Percentiles rank a stretch among this genome's conserved stretches.
Evolutionary conservation across 2,888 invertebrate species (phyloP).

Genomic region (Rhimphoctona megacephalus): DNA sequence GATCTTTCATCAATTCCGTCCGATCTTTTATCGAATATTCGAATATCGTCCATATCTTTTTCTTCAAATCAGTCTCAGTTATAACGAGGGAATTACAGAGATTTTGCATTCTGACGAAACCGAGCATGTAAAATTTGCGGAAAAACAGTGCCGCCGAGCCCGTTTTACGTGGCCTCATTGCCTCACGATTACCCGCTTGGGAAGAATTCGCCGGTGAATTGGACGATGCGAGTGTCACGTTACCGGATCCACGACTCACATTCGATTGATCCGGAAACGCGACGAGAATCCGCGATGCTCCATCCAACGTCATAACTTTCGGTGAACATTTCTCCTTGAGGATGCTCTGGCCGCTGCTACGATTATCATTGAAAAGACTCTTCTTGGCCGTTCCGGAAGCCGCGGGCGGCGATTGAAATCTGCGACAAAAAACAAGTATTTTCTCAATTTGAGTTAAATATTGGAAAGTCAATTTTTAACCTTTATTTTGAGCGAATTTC

Average conservation of each 20-base stretch:
- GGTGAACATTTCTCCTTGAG: conserved; percentile 72
- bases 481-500: background rate
- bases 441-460: background rate
- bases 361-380: conserved; percentile 79
- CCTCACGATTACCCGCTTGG: conserved; percentile 73
- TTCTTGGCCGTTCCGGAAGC: conserved; percentile 84
- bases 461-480: background rate
- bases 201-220: conserved; percentile 37
- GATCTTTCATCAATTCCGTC: conserved; percentile 94
- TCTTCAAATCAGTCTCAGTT: conserved; percentile 89
- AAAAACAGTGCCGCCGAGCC: conserved; percentile 91
- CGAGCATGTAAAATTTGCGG: conserved; percentile 95
- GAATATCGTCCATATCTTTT: conserved; percentile 98
- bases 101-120: conserved; percentile 96
- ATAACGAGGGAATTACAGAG: conserved; percentile 92
- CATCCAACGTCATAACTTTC: conserved; percentile 74
- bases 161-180: conserved; percentile 86
- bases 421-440: conserved; percentile 64
- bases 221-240: conserved; percentile 34
- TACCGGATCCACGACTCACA: conserved; percentile 28
- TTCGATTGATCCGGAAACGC: conserved; percentile 73
- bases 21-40: conserved; percentile 95
- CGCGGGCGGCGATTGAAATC: conserved; percentile 89
- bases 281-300: conserved; percentile 72
- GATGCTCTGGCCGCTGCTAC: conserved; percentile 73